Evolutionary conservation across 2,797 vertebrate species (phyloP), one percentile per base, ranked within the genome.

Genomic region (Picus viridis): DNA sequence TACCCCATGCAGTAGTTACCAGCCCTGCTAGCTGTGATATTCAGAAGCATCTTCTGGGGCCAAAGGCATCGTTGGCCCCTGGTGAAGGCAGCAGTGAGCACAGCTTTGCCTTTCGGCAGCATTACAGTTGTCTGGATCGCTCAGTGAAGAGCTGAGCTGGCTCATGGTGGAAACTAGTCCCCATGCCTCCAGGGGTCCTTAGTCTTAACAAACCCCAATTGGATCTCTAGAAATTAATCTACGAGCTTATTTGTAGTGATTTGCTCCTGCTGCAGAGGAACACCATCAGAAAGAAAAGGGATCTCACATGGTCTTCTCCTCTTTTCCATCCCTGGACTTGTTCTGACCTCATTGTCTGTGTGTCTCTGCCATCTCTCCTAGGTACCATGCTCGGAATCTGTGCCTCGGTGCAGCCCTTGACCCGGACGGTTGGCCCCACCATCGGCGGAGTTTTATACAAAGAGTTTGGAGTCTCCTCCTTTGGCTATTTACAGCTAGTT

Each of bases 321-420:
- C 45, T 72, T 77, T 78, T n/a, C 47, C 7, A 3, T 32, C 36
- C 49, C 63, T 58, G 64, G 62, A 30, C 22, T 41, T 59, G 77
- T 23, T 67, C 64, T 88, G 30, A 32, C 26, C 9, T 41, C 82
- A 12, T 47, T 2, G 1, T 10, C n/a, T 16, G 13, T 5, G 2
- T 57, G 24, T 68, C 24, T 80, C 36, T 87, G 24, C n/a, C 7
- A 3, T 94, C 81, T 88, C 88, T 75, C 93, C 12, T 95, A 99
- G 99, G 99, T 90, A 98, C 99, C 23, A 99, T 99, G 98, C 96
- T 99, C 65, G 99, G 99, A 32, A 98, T 99, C 81, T 99, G 98
- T 0, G 97, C 99, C 4, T 98, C 99, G 0, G 98, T 99, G 62
- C 98, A 98, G 19, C 98, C 99, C 6, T 96, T 99, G 77, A 97